These are phyloP conservation scores for Luehdorfia chinensis DNA, from an alignment of 1,140 invertebrate species.

Conservation along the genomic window DNA sequence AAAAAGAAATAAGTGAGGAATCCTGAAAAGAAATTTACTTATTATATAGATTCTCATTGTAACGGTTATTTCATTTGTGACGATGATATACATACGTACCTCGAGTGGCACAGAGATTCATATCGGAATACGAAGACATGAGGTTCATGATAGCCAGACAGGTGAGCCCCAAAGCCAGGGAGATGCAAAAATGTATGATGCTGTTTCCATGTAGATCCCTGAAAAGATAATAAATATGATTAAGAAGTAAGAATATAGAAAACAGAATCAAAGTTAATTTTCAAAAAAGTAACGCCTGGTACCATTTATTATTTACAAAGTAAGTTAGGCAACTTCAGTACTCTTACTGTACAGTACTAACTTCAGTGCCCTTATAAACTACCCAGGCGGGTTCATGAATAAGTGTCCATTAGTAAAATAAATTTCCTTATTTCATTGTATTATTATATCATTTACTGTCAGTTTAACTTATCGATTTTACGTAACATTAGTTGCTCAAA, in stretches of 20 bases:
- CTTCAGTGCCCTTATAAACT: too few species aligned
- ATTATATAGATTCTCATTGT: neutral
- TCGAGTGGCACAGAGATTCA: constrained; percentile 46
- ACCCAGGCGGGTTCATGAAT: too few species aligned
- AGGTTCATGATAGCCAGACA: constrained; percentile 41
- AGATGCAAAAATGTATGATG: constrained; percentile 49
- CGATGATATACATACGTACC: constrained; percentile 27
- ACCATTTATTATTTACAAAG: too few species aligned
- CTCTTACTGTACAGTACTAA: too few species aligned
- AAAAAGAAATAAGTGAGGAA: constrained; percentile 55
- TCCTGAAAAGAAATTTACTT: constrained; percentile 39
- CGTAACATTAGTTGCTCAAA: too few species aligned
- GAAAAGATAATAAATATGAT: constrained; percentile 25
- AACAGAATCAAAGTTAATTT: too few species aligned
- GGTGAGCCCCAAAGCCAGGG: constrained; percentile 36
- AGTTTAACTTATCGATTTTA: too few species aligned
- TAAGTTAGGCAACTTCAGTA: too few species aligned
- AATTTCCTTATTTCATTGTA: too few species aligned
- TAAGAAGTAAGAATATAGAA: neutral
- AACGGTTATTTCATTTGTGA: neutral
- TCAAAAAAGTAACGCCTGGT: too few species aligned
- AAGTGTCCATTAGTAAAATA: too few species aligned
- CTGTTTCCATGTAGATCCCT: constrained; percentile 60
- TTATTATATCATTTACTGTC: too few species aligned
- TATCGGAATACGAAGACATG: constrained; percentile 30